Evolutionary conservation across 1,140 invertebrate genomes (phyloP).

Genomic region (Tetragnatha versicolor): DNA sequence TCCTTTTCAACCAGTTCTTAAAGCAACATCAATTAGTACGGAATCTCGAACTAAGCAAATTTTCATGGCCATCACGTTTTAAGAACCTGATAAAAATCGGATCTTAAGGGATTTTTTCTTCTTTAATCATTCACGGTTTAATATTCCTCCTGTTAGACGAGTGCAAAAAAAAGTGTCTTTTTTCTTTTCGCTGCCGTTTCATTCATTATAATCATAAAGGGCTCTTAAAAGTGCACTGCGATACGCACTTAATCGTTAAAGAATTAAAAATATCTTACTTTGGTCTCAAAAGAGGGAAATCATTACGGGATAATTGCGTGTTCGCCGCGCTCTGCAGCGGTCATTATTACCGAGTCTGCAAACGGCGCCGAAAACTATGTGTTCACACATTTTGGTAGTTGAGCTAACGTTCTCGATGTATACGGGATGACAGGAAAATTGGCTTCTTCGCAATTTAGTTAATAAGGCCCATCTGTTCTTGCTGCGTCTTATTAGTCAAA

Average conservation of each 20-base stretch:
- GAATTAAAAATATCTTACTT: constrained; percentile 52
- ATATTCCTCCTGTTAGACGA: constrained; percentile 50
- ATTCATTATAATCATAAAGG: constrained; percentile 51
- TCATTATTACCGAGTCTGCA: constrained; percentile 41
- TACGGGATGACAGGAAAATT: constrained; percentile 52
- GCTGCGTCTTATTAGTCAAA: constrained; percentile 52
- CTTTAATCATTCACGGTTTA: constrained; percentile 48
- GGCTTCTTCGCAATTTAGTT: constrained; percentile 49
- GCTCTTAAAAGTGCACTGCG: constrained; percentile 44
- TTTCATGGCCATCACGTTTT: constrained; percentile 54
- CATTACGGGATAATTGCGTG: constrained; percentile 54
- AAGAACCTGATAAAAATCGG: constrained; percentile 54
- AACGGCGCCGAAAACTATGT: constrained; percentile 53
- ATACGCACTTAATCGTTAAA: constrained; percentile 41
- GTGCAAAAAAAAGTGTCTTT: not conserved
- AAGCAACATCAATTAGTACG: constrained; percentile 31
- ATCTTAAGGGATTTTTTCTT: constrained; percentile 32
- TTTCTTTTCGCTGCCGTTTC: constrained; percentile 20
- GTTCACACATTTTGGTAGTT: constrained; percentile 54
- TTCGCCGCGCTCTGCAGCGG: constrained; percentile 10
- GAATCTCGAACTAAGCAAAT: constrained; percentile 42
- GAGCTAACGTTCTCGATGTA: constrained; percentile 31
- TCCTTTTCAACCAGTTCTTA: constrained; percentile 34
- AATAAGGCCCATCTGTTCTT: constrained; percentile 50
- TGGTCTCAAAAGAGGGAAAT: constrained; percentile 17